phyloP scores from a whole-genome alignment of 2,797 vertebrate species.

The Melanotaenia pygmaea region DNA sequence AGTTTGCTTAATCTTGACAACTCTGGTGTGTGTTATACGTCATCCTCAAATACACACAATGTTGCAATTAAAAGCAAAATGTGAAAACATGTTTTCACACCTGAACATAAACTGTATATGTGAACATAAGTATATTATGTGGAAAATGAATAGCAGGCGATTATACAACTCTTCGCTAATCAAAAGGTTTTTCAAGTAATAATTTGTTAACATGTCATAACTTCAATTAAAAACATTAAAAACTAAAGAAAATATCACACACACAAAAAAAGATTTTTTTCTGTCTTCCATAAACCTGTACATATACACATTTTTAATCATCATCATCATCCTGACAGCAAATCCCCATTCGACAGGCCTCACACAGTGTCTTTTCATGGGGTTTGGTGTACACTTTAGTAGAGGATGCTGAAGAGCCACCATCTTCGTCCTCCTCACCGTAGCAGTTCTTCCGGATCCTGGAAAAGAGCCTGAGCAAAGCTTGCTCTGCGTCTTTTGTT shows the following conservation, averaged over 20 bases:
- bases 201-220: not conserved
- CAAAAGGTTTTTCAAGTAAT: not conserved
- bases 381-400: constrained; percentile 53
- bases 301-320: not conserved
- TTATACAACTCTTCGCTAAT: not conserved
- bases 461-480: constrained; percentile 46
- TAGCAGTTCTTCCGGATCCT: constrained; percentile 79
- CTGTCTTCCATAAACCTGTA: not conserved
- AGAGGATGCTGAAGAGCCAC: not conserved
- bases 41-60: too few species aligned
- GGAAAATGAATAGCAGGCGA: not conserved
- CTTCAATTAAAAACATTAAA: not conserved
- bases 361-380: constrained; percentile 55
- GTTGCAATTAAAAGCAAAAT: too few species aligned
- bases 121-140: too few species aligned
- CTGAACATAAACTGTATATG: too few species aligned
- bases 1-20: too few species aligned
- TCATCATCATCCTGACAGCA: constrained; percentile 43
- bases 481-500: constrained; percentile 2
- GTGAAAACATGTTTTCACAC: too few species aligned
- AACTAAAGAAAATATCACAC: not conserved
- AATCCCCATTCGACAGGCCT: constrained; percentile 62
- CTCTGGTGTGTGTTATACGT: too few species aligned
- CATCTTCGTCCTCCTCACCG: not conserved
- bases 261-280: not conserved